These are phyloP conservation scores for Lasioglossum albipes DNA, from an alignment of 1,140 invertebrate species.

Conservation along the genomic window DNA sequence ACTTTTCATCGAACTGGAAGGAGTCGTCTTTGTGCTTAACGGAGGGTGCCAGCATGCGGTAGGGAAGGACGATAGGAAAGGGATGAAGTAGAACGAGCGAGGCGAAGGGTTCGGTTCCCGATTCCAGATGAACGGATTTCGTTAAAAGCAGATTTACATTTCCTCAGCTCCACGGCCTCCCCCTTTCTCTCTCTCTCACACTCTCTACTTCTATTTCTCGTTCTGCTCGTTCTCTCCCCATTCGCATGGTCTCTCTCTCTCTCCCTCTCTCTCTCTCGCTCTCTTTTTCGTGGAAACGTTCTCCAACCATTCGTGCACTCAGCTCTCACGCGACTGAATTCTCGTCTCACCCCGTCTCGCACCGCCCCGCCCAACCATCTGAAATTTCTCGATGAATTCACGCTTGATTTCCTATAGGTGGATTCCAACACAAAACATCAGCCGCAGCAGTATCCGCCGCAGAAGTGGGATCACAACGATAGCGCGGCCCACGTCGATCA, in stretches of 20 bases:
- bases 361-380: background rate
- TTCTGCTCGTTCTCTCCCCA: background rate
- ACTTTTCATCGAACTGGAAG: conserved; percentile 67
- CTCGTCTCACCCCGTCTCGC: background rate
- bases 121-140: conserved; percentile 69
- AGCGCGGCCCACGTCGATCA: conserved; percentile 2
- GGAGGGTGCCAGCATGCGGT: conserved; percentile 45
- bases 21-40: conserved; percentile 60
- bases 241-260: background rate
- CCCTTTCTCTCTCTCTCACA: background rate
- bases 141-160: conserved; percentile 72
- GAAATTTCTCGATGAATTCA: conserved; percentile 33
- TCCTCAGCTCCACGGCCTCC: conserved; percentile 30
- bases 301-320: background rate
- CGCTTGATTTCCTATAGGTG: conserved; percentile 58
- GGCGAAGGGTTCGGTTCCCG: conserved; percentile 44
- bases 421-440: conserved; percentile 36
- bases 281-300: background rate
- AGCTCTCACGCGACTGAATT: conserved; percentile 5
- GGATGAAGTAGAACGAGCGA: conserved; percentile 11
- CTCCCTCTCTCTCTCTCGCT: background rate
- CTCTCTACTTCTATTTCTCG: background rate
- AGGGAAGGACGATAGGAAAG: conserved; percentile 9
- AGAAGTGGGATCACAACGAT: conserved; percentile 54
- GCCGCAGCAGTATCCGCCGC: conserved; percentile 29